Evolutionary conservation across 2,797 vertebrate genomes (phyloP).

Genomic region (Emys orbicularis): DNA sequence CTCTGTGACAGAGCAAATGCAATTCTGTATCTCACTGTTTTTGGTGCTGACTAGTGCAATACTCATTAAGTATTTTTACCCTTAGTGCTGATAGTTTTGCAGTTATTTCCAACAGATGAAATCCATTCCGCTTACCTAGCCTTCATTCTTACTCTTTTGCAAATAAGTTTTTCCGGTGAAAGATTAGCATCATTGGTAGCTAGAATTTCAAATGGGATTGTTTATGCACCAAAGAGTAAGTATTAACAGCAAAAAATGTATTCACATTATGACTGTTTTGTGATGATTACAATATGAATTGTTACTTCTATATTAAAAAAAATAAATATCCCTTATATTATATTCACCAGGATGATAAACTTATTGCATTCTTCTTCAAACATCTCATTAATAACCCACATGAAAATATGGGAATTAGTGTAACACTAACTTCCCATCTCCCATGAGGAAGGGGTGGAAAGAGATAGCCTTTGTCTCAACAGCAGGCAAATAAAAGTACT

Average conservation of each 20-base stretch:
- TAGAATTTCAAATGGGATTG: slow-evolving; percentile 81
- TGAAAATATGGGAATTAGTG: not conserved
- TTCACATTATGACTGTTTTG: slow-evolving; percentile 81
- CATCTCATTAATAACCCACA: slow-evolving; percentile 5
- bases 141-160: slow-evolving; percentile 33
- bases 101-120: slow-evolving; percentile 66
- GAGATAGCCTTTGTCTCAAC: not conserved
- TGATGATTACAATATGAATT: slow-evolving; percentile 81
- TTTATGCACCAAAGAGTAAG: slow-evolving; percentile 81
- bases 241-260: slow-evolving; percentile 79
- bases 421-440: not conserved
- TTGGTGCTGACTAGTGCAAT: slow-evolving; percentile 74
- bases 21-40: slow-evolving; percentile 81
- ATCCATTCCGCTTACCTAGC: slow-evolving; percentile 66
- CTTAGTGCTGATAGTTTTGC: slow-evolving; percentile 76
- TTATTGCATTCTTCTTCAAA: slow-evolving; percentile 59
- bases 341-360: not conserved
- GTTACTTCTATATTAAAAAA: slow-evolving; percentile 79
- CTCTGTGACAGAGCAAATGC: slow-evolving; percentile 80
- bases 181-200: slow-evolving; percentile 74
- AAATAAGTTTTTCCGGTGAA: slow-evolving; percentile 70
- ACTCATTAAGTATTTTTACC: slow-evolving; percentile 80
- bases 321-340: slow-evolving; percentile 51
- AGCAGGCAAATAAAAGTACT: not conserved
- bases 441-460: not conserved